Evolutionary conservation across 2,797 vertebrate species (phyloP).

Genomic region (Crax fasciolata): DNA sequence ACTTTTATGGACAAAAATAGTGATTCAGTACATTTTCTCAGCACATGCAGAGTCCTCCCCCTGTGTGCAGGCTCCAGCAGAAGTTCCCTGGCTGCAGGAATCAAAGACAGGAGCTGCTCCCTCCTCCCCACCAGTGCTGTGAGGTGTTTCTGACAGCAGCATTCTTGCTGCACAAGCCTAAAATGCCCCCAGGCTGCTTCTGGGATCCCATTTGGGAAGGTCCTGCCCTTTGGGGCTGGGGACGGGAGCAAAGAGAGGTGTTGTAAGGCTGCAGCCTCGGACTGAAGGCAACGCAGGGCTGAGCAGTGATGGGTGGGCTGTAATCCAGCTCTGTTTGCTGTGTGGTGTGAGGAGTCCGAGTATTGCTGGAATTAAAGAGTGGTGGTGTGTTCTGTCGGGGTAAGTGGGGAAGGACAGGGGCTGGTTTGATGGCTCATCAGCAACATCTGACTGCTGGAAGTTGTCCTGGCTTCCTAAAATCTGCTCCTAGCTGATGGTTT

Average conservation of each 20-base stretch:
- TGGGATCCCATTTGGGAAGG: not conserved
- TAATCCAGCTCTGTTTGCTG: not conserved
- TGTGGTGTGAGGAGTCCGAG: not conserved
- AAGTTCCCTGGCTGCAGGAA: not conserved
- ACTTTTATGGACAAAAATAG: not conserved
- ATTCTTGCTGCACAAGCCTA: not conserved
- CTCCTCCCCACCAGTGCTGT: not conserved
- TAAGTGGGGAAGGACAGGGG: not conserved
- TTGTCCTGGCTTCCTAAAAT: not conserved
- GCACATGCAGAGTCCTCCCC: fast-evolving
- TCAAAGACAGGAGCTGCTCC: not conserved
- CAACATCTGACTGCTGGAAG: fast-evolving
- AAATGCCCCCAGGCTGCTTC: not conserved
- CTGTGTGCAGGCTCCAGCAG: not conserved
- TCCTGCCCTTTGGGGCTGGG: not conserved
- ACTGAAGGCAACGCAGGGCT: not conserved
- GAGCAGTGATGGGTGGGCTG: not conserved
- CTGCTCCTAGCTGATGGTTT: not conserved
- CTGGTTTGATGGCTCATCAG: not conserved
- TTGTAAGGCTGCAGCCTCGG: not conserved
- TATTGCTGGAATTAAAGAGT: not conserved
- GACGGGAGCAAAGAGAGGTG: not conserved
- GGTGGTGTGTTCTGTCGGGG: not conserved
- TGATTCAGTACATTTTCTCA: fast-evolving
- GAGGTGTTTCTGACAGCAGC: not conserved